Conservation (phyloP, 2,888 invertebrate species). For the Lithophane ornitopus region DNA sequence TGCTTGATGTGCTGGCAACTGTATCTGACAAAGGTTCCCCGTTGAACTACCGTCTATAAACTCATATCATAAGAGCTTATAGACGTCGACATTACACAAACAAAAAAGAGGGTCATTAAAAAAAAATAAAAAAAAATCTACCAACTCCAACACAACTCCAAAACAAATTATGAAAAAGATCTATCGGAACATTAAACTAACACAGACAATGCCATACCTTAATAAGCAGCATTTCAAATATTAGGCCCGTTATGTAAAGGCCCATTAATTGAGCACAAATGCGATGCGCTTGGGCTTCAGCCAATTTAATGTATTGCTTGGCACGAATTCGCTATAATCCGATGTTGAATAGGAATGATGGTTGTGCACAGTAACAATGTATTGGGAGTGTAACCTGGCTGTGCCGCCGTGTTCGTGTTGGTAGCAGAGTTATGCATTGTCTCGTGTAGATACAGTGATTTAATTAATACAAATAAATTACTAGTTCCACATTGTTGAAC, state of each 20-base stretch:
- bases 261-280: conserved; percentile 86
- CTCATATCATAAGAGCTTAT: background rate
- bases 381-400: conserved; percentile 54
- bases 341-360: conserved; percentile 83
- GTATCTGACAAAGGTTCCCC: too few relatives aligned
- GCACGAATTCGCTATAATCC: conserved; percentile 81
- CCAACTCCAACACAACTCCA: background rate
- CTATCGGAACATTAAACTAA: conserved; percentile 17
- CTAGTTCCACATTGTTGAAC: background rate
- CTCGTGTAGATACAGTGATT: background rate
- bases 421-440: conserved; percentile 7
- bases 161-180: conserved; percentile 3
- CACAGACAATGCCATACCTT: conserved; percentile 36
- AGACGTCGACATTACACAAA: too few relatives aligned
- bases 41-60: background rate
- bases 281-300: conserved; percentile 82
- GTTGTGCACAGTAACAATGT: conserved; percentile 65
- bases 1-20: too few relatives aligned
- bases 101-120: background rate
- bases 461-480: background rate
- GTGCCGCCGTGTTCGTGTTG: conserved; percentile 14
- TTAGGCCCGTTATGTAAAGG: conserved; percentile 76
- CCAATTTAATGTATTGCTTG: conserved; percentile 89
- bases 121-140: background rate
- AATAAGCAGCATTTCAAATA: conserved; percentile 70